phyloP scores from a whole-genome alignment of 2,113 vertebrate species.

The Tursiops truncatus region DNA sequence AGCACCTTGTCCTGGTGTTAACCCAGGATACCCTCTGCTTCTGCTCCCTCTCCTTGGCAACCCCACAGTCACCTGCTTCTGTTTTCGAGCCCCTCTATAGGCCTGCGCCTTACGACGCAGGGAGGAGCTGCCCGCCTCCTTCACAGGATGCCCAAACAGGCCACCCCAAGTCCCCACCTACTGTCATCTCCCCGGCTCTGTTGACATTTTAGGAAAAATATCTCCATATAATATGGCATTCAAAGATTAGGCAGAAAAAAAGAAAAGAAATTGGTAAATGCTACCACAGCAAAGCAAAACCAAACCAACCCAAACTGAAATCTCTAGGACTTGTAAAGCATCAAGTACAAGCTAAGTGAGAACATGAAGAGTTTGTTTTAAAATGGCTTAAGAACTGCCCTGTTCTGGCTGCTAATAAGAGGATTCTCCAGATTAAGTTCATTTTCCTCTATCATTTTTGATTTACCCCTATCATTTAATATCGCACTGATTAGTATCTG shows the following conservation, averaged over 20 bases:
- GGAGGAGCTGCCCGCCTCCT: constrained; percentile 53
- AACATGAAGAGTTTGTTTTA: not conserved
- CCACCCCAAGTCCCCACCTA: not conserved
- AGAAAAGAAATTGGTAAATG: not conserved
- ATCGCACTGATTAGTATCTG: not conserved
- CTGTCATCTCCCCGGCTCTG: constrained; percentile 27
- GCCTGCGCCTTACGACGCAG: constrained; percentile 47
- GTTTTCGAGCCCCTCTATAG: constrained; percentile 66
- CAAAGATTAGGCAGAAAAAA: not conserved
- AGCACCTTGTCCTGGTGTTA: constrained; percentile 30
- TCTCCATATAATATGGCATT: not conserved
- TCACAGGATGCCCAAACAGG: constrained; percentile 38
- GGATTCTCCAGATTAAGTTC: not conserved
- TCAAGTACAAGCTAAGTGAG: not conserved
- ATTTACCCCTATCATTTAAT: not conserved
- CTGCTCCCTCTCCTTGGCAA: constrained; percentile 78
- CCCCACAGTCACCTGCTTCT: constrained; percentile 83
- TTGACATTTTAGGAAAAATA: constrained; percentile 49
- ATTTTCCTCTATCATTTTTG: not conserved
- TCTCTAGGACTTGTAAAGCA: not conserved
- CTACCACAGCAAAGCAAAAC: not conserved
- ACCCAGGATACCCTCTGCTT: constrained; percentile 66
- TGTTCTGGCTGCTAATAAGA: not conserved
- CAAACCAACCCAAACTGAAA: not conserved
- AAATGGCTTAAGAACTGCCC: not conserved